Evolutionary conservation across 37 sponge, comb jelly and placozoan genomes (phyloP).

Genomic region (Bolinopsis microptera): DNA sequence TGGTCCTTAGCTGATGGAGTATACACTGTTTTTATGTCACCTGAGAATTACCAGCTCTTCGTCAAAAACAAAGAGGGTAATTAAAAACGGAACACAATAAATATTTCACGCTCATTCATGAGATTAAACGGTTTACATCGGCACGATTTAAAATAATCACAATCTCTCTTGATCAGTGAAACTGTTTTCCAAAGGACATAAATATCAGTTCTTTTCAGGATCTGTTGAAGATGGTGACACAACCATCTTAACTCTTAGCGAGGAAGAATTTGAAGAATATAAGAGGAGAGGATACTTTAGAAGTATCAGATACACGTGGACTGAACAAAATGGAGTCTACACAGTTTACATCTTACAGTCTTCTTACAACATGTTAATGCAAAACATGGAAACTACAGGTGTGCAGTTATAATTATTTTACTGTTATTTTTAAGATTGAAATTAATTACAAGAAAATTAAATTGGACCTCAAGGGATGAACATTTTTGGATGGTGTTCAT

Average conservation of each 20-base stretch:
- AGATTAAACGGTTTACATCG: too few species aligned
- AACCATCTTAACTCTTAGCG: neutral
- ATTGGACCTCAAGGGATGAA: too few species aligned
- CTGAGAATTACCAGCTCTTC: neutral
- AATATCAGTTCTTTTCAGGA: too few species aligned
- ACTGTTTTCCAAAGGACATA: too few species aligned
- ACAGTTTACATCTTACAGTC: neutral
- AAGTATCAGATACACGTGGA: neutral
- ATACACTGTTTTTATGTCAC: neutral
- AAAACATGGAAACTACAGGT: neutral
- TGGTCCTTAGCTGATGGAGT: neutral
- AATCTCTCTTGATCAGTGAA: too few species aligned
- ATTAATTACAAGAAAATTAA: too few species aligned
- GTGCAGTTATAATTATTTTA: neutral
- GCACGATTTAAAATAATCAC: too few species aligned
- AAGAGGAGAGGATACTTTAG: neutral
- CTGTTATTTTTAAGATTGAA: too few species aligned
- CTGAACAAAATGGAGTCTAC: neutral
- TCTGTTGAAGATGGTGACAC: too few species aligned
- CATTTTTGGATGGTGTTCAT: too few species aligned
- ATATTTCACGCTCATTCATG: too few species aligned
- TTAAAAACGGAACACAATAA: too few species aligned
- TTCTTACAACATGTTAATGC: neutral
- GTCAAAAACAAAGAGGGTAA: neutral
- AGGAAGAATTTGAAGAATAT: neutral